phyloP scores from a whole-genome alignment of 2,888 invertebrate species.

The Apodemia duryi region DNA sequence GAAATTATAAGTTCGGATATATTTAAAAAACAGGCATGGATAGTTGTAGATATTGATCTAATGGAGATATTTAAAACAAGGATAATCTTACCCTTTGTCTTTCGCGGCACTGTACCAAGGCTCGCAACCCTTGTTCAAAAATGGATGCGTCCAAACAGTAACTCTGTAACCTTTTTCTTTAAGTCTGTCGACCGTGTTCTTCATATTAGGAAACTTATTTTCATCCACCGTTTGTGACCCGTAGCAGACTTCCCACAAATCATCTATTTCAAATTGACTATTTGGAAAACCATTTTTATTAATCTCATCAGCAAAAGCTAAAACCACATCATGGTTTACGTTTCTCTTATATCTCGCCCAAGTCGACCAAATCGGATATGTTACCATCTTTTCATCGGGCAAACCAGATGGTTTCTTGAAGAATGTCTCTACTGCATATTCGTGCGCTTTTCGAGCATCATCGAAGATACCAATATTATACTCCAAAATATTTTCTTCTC shows the following conservation, averaged over 20 bases:
- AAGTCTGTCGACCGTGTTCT: slow-evolving; percentile 57
- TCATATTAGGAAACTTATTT: slow-evolving; percentile 77
- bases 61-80: neutral
- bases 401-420: slow-evolving; percentile 77
- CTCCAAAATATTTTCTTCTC: slow-evolving; percentile 60
- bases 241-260: slow-evolving; percentile 82
- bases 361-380: slow-evolving; percentile 83
- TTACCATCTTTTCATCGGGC: slow-evolving; percentile 78
- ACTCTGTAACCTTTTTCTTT: slow-evolving; percentile 73
- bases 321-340: slow-evolving; percentile 71
- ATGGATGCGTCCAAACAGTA: slow-evolving; percentile 83
- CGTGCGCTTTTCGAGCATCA: slow-evolving; percentile 79
- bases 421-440: slow-evolving; percentile 79
- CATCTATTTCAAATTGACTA: slow-evolving; percentile 82
- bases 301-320: slow-evolving; percentile 75
- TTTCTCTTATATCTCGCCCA: slow-evolving; percentile 80
- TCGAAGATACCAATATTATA: slow-evolving; percentile 82
- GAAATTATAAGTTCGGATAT: no score
- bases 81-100: slow-evolving; percentile 57
- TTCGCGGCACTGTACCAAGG: slow-evolving; percentile 68
- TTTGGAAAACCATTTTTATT: slow-evolving; percentile 65
- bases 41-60: neutral
- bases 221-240: slow-evolving; percentile 77
- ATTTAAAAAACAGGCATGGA: no score
- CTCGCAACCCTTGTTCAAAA: slow-evolving; percentile 79